Percentiles rank a stretch among this genome's conserved stretches.
These are phyloP conservation scores for Sarcophaga variegata DNA, from an alignment of 2,888 invertebrate species.

Conservation along the genomic window DNA sequence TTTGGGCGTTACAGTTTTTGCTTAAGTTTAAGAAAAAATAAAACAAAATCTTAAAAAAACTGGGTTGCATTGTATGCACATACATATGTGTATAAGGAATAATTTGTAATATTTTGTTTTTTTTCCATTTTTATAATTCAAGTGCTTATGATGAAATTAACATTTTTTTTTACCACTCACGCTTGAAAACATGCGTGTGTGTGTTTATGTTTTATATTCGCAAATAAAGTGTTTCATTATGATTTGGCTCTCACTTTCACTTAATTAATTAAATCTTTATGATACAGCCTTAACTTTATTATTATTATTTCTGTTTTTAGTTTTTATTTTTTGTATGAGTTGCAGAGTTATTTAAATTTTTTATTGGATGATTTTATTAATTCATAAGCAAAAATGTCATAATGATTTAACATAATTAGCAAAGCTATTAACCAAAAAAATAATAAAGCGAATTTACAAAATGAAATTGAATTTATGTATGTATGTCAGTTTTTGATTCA, in stretches of 20 bases:
- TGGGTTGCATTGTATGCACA: background rate
- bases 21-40: background rate
- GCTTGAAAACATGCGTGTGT: background rate
- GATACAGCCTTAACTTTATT: background rate
- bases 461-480: background rate
- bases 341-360: background rate
- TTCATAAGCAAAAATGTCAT: background rate
- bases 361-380: background rate
- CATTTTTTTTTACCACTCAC: background rate
- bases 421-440: background rate
- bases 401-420: background rate
- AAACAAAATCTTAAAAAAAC: background rate
- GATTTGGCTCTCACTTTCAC: background rate
- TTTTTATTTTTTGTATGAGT: background rate
- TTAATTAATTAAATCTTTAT: background rate
- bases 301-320: background rate
- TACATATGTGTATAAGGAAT: background rate
- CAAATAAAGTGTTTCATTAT: background rate
- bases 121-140: background rate
- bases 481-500: too few relatives aligned
- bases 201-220: background rate
- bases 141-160: background rate
- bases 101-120: background rate
- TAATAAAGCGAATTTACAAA: background rate
- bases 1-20: constrained; percentile 26